phyloP scores from a whole-genome alignment of 1,140 invertebrate species.

The Drosophila azteca region DNA sequence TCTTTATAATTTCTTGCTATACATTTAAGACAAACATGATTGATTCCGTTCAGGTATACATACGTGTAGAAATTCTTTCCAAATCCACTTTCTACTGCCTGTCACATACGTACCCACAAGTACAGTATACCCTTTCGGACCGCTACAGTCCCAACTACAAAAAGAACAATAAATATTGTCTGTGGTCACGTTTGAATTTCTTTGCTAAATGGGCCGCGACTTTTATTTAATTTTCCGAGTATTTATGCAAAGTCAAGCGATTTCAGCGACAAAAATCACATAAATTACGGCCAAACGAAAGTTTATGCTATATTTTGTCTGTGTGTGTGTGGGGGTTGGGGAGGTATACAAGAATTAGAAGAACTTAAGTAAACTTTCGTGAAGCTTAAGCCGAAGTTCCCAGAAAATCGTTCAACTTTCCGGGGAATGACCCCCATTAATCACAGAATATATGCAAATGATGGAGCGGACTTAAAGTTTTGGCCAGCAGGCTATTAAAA shows the following conservation, averaged over 20 bases:
- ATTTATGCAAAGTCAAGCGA: slow-evolving; percentile 57
- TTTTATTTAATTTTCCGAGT: slow-evolving; percentile 12
- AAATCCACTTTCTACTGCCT: no score
- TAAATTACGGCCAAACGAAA: slow-evolving; percentile 54
- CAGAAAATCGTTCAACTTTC: no score
- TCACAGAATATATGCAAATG: neutral
- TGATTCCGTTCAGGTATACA: no score
- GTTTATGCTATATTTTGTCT: no score
- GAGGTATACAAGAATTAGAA: neutral
- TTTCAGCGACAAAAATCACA: slow-evolving; percentile 56
- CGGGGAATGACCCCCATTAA: neutral
- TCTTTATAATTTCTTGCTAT: no score
- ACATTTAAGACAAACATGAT: no score
- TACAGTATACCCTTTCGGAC: neutral
- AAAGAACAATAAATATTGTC: slow-evolving; percentile 47
- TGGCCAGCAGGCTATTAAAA: slow-evolving; percentile 19
- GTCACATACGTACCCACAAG: no score
- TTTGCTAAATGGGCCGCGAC: slow-evolving; percentile 63
- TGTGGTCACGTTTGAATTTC: slow-evolving; percentile 69
- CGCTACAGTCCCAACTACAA: neutral
- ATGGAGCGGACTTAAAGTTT: neutral
- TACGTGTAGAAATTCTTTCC: no score
- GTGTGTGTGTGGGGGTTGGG: neutral
- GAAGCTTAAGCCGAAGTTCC: no score
- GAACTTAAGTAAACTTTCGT: no score